Evolutionary conservation across 2,113 vertebrate species (phyloP), one percentile per base, ranked within the genome.

Genomic region (Mormyrus iriodes): DNA sequence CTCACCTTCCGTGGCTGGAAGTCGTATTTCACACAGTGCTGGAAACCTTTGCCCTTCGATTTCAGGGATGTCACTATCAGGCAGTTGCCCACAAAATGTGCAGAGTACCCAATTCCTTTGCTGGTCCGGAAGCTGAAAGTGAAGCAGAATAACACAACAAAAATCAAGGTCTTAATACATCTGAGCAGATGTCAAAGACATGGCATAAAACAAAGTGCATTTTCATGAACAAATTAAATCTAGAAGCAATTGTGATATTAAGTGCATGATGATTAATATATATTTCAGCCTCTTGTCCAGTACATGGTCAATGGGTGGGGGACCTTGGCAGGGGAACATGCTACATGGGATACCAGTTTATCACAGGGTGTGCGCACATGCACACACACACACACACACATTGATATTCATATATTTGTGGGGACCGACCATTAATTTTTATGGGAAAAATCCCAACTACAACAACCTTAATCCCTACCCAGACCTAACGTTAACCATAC

Each of bases 51-150:
- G 93, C 98, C 98, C 95, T 99, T 99, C 44, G 98, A 99, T 93
- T 99, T 99, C 93, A 99, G 35, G 0, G 98, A 99, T 2, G 98
- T 99, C 88, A 99, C 98, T 89, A 99, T 99, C 90, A 99, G 96
- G 94, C 98, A 99, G 94, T 99, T 99, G 91, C 98, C 98, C 94
- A 99, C 98, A 94, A 99, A 99, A 96, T 99, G 98, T 91, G 98
- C 98, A 6, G 98, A 99, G 93, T 99, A 99, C 42, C 98, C 98
- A 58, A 99, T 97, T 90, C 98, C 98, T 97, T 99, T 99, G 93
- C 98, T 99, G 92, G 98, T 99, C 89, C 98, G 97, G 95, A 99
- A 99, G 95, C 98, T 99, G 94, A 51, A 44, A 24, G 31, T 46
- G 42, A 86, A 88, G 61, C 24, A 13, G 4, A 19, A 73, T 48